These are phyloP conservation scores for Bradypus variegatus DNA, from an alignment of 2,797 vertebrate species.

Conservation along the genomic window DNA sequence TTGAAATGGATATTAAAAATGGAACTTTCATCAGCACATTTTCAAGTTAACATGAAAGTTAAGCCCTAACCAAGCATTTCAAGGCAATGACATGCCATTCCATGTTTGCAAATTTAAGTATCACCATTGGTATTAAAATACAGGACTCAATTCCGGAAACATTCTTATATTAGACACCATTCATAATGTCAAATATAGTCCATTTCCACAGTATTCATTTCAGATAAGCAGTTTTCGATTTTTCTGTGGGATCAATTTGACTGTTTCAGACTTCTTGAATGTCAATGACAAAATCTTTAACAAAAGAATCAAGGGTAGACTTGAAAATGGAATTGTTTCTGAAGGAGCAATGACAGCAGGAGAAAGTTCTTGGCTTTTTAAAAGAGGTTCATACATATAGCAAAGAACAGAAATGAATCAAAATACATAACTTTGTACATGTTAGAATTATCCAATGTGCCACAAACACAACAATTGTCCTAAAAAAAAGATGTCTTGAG, in stretches of 20 bases:
- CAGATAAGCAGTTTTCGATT: conserved; percentile 56
- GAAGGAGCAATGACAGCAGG: conserved; percentile 54
- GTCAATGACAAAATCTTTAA: conserved; percentile 48
- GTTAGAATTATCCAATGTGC: conserved; percentile 57
- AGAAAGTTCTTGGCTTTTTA: conserved; percentile 61
- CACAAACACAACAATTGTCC: conserved; percentile 44
- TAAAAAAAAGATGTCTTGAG: conserved; percentile 39
- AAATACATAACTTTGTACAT: conserved; percentile 61
- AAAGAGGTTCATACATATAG: conserved; percentile 49
- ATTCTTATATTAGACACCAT: not conserved
- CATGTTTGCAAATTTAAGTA: conserved; percentile 11
- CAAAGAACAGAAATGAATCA: conserved; percentile 57
- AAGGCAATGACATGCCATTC: not conserved
- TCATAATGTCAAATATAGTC: conserved; percentile 9
- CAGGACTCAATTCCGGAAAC: not conserved
- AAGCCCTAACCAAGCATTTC: conserved; percentile 19
- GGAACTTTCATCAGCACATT: conserved; percentile 13
- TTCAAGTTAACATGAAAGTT: conserved; percentile 30
- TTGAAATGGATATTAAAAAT: conserved; percentile 9
- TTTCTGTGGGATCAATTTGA: conserved; percentile 54
- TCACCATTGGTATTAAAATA: not conserved
- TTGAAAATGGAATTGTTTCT: conserved; percentile 50
- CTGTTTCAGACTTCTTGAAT: conserved; percentile 34
- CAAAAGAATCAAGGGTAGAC: conserved; percentile 29
- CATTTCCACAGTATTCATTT: conserved; percentile 32